Evolutionary conservation across 2,113 vertebrate species (phyloP), one percentile per base, ranked within the genome.

Genomic region (Raja brachyura): DNA sequence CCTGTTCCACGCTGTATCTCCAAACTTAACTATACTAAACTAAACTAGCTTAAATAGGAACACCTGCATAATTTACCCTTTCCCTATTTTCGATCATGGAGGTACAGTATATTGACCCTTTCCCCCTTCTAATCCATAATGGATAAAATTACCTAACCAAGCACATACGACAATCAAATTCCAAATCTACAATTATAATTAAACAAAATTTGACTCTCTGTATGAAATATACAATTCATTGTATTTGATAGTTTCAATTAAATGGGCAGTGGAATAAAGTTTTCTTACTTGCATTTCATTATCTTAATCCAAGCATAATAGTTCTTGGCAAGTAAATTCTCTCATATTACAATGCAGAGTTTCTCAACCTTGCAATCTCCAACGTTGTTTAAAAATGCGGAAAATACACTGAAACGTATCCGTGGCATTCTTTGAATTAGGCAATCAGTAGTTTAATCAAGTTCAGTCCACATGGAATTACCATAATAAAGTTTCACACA

Each of bases 181-280:
- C n/a, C 59, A 16, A 63, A 88, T 61, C 83, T 66, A 88, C n/a
- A 5, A n/a, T 88, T 88, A 63, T 88, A 88, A 31, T 63, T 88
- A 88, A 66, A 63, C 59, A 88, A 88, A 88, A 88, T 88, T 88
- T 88, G 83, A 88, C 59, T 88, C 83, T 63, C 63, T 88, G 83
- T 88, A 66, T 88, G 61, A 88, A 88, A 31, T 88, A 63, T 6
- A 63, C 9, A 18, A 88, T n/a, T 88, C 83, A 88, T 11, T 33
- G n/a, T 63, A 63, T 88, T 88, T 88, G 83, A 63, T 63, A 31
- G 59, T 66, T 88, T 88, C 63, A 88, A 88, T 88, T 88, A 88
- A 88, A 66, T 63, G 59, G 13, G 83, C 83, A 63, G 83, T 14
- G 28, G n/a, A 59, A 88, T 59, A 88, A 66, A 88, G 83, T 63